A percentile compares a stretch with the other conserved stretches of the same genome.
phyloP scores from a whole-genome alignment of 2,797 vertebrate species.

The Sebastes ruberrimus region DNA sequence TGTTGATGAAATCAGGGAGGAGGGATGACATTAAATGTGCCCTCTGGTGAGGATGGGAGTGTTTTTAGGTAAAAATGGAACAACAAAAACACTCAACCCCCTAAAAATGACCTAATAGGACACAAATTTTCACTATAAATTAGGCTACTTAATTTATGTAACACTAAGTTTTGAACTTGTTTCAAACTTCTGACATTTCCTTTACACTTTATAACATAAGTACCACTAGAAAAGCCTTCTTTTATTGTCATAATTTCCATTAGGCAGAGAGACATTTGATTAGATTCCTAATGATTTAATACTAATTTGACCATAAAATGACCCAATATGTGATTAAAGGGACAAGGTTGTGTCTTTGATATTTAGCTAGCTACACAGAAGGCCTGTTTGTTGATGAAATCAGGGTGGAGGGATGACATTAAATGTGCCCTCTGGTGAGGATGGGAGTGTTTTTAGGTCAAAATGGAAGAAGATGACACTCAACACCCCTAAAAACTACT shows the following conservation, averaged over 20 bases:
- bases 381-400: background rate
- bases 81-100: background rate
- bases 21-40: background rate
- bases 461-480: background rate
- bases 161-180: background rate
- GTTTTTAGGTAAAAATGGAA: background rate
- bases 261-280: background rate
- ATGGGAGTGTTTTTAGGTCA: background rate
- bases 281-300: background rate
- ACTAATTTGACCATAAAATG: background rate
- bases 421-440: background rate
- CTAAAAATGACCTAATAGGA: background rate
- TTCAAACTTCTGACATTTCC: too few relatives aligned
- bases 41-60: background rate
- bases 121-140: fast-evolving
- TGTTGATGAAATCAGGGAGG: background rate
- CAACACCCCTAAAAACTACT: background rate
- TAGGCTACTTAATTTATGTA: fast-evolving
- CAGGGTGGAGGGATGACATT: background rate
- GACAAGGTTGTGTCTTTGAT: background rate
- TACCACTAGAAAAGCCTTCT: too few relatives aligned
- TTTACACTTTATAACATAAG: too few relatives aligned
- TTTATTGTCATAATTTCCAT: background rate
- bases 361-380: background rate
- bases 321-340: background rate